These are phyloP conservation scores for Phrynosoma platyrhinos DNA, from an alignment of 2,113 vertebrate genomes.

Conservation along the genomic window DNA sequence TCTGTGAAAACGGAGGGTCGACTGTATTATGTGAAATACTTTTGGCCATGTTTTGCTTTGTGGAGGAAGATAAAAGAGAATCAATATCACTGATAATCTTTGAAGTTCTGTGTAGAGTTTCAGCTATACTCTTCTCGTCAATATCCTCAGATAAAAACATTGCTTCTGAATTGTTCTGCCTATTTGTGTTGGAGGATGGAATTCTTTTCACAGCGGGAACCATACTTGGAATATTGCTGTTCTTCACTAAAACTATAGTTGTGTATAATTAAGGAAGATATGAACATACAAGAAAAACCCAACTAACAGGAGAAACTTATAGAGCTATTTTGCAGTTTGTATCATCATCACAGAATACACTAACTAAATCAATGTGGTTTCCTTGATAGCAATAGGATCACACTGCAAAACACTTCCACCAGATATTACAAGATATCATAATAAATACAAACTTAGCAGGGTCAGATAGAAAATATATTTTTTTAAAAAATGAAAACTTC, in stretches of 20 bases:
- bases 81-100: constrained; percentile 81
- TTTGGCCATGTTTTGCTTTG: constrained; percentile 34
- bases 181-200: background rate
- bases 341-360: background rate
- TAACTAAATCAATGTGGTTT: background rate
- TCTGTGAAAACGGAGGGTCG: too few relatives aligned
- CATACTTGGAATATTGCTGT: constrained; percentile 60
- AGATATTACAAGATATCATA: background rate
- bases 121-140: constrained; percentile 43
- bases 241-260: constrained; percentile 75
- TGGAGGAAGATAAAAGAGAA: constrained; percentile 67
- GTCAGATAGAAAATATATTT: background rate
- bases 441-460: background rate
- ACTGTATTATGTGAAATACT: background rate
- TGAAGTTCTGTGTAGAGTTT: constrained; percentile 76
- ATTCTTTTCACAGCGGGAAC: constrained; percentile 41
- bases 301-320: background rate
- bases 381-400: background rate
- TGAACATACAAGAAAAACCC: background rate
- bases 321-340: background rate
- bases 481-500: background rate
- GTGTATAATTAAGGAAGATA: constrained; percentile 66
- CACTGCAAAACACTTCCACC: background rate
- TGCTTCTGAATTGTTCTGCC: constrained; percentile 15
- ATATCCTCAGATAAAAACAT: background rate